Conservation (phyloP, 1,140 invertebrate species). For the Ridgeia piscesae region DNA sequence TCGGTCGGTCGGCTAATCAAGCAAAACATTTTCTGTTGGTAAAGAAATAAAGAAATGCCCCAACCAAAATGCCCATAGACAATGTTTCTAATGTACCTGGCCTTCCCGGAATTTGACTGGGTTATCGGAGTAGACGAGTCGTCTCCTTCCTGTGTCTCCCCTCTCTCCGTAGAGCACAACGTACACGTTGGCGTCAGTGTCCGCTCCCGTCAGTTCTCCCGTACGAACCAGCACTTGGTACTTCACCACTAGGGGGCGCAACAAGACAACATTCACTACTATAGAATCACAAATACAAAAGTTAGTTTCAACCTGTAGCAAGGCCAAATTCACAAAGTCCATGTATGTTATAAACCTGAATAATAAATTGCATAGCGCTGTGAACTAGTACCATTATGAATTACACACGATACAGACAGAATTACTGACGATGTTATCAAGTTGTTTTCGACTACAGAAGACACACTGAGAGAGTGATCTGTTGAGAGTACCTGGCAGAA, state of each 20-base stretch:
- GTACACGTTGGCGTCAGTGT: slow-evolving; percentile 42
- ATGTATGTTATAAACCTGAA: too few species aligned
- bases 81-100: slow-evolving; percentile 23
- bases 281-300: not conserved
- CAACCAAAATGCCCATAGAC: not conserved
- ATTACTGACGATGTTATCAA: too few species aligned
- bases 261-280: not conserved
- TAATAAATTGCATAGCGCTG: too few species aligned
- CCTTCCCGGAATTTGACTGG: slow-evolving; percentile 22
- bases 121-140: slow-evolving; percentile 27
- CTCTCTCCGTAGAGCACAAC: slow-evolving; percentile 38
- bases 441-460: not conserved
- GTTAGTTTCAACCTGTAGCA: not conserved
- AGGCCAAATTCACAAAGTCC: too few species aligned
- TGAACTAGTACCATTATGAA: too few species aligned
- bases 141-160: slow-evolving; percentile 40
- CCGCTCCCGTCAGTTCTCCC: slow-evolving; percentile 50
- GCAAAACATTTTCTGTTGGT: not conserved
- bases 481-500: not conserved
- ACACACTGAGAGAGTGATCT: not conserved
- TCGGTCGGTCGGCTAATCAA: too few species aligned
- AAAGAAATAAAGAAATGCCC: not conserved
- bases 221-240: slow-evolving; percentile 55
- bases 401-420: too few species aligned
- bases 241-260: slow-evolving; percentile 37